A percentile compares a stretch with the other conserved stretches of the same genome.
Conservation (phyloP, 2,888 invertebrate genomes). For the Diogma glabrata region DNA sequence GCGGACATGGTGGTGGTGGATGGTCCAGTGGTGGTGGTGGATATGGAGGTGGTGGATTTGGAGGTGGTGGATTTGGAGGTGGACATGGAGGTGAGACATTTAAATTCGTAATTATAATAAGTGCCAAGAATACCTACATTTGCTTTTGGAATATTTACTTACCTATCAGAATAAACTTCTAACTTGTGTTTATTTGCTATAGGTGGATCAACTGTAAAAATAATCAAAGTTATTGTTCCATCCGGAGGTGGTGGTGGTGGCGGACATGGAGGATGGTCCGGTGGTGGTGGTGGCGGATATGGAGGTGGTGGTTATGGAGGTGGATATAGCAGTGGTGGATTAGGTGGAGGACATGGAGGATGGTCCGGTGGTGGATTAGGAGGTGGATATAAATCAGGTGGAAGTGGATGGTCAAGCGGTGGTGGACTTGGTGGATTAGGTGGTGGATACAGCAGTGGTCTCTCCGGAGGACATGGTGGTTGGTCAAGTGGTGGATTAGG, state of each 20-base stretch:
- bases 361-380: slow-evolving; percentile 6
- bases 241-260: slow-evolving; percentile 7
- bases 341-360: no score
- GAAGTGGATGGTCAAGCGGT: slow-evolving; percentile 1
- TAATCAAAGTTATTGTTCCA: slow-evolving; percentile 1
- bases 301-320: slow-evolving; percentile 10
- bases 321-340: no score
- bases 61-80: no score
- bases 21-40: no score
- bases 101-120: no score
- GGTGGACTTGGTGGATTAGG: slow-evolving; percentile 9
- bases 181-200: no score
- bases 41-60: no score
- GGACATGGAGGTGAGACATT: no score
- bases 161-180: no score
- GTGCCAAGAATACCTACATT: no score
- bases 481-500: slow-evolving; percentile 9
- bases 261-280: slow-evolving; percentile 12
- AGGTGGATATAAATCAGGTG: slow-evolving; percentile 1
- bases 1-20: no score
- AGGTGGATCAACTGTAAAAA: slow-evolving; percentile 7
- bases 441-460: slow-evolving; percentile 1
- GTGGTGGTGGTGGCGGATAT: slow-evolving; percentile 9
- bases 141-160: no score
- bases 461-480: slow-evolving; percentile 9